A percentile compares a stretch with the other conserved stretches of the same genome.
Conservation (phyloP, 2,113 vertebrate genomes). For the Tychaedon coryphoeus region DNA sequence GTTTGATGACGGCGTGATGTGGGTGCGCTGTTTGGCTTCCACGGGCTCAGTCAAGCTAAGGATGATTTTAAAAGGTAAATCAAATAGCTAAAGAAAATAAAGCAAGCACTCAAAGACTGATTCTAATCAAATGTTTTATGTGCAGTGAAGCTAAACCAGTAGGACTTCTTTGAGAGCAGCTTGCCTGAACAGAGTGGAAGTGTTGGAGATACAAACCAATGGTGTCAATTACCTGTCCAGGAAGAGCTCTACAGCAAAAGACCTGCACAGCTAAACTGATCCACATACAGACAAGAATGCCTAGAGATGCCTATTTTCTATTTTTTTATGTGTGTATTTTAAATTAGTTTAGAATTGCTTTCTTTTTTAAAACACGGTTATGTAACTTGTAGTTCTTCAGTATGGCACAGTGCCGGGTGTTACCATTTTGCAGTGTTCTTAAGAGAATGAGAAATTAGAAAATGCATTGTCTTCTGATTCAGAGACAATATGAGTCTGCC, state of each 20-base stretch:
- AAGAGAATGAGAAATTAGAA: not conserved
- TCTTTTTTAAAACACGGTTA: not conserved
- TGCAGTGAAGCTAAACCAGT: not conserved
- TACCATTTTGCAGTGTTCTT: not conserved
- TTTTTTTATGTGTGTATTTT: not conserved
- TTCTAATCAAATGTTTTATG: not conserved
- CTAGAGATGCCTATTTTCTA: not conserved
- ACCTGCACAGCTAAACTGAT: not conserved
- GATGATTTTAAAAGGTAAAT: not conserved
- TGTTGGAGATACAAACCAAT: not conserved
- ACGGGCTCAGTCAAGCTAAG: not conserved
- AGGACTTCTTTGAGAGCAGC: not conserved
- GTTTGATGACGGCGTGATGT: not conserved
- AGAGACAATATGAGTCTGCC: not conserved
- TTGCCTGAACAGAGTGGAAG: not conserved
- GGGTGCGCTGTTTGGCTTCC: not conserved
- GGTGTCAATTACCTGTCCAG: not conserved
- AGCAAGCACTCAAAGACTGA: not conserved
- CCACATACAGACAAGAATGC: not conserved
- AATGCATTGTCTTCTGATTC: not conserved
- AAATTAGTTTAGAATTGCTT: not conserved
- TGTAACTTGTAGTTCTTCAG: not conserved
- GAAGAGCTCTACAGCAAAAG: not conserved
- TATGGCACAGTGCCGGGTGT: rapidly evolving
- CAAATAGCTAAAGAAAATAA: not conserved